These are phyloP conservation scores for Euplagia quadripunctaria DNA, from an alignment of 2,888 invertebrate genomes.

Conservation along the genomic window DNA sequence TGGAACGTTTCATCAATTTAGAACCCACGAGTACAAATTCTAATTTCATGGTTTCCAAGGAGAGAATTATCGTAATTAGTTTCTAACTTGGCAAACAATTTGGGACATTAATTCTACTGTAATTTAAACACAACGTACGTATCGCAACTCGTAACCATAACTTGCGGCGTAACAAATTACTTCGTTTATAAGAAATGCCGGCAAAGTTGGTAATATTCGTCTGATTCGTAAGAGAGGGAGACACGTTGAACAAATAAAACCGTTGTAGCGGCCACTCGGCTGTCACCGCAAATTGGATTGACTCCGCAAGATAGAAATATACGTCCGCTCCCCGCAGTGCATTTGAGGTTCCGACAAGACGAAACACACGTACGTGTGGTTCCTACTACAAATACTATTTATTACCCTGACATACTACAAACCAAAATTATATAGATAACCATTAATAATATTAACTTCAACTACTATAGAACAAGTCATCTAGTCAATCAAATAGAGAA, in stretches of 20 bases:
- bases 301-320: slow-evolving; percentile 69
- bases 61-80: slow-evolving; percentile 46
- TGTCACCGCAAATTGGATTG: slow-evolving; percentile 79
- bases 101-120: slow-evolving; percentile 37
- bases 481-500: neutral
- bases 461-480: slow-evolving; percentile 15
- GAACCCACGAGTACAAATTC: slow-evolving; percentile 45
- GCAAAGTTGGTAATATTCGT: slow-evolving; percentile 57
- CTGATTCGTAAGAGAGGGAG: slow-evolving; percentile 48
- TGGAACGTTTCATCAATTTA: slow-evolving; percentile 34
- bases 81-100: slow-evolving; percentile 42
- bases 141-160: slow-evolving; percentile 17
- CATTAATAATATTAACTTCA: slow-evolving; percentile 27
- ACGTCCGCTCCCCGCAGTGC: slow-evolving; percentile 59
- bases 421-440: neutral
- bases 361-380: slow-evolving; percentile 16
- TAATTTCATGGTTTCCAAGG: slow-evolving; percentile 47
- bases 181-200: slow-evolving; percentile 26
- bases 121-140: slow-evolving; percentile 26
- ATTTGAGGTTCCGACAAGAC: slow-evolving; percentile 51
- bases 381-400: slow-evolving; percentile 6
- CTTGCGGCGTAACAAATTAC: slow-evolving; percentile 23
- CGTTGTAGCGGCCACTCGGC: slow-evolving; percentile 66
- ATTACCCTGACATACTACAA: neutral
- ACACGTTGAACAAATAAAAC: slow-evolving; percentile 74